Percentiles rank a stretch among this genome's conserved stretches.
phyloP scores from a whole-genome alignment of 2,797 vertebrate genomes.

The Thunnus albacares region DNA sequence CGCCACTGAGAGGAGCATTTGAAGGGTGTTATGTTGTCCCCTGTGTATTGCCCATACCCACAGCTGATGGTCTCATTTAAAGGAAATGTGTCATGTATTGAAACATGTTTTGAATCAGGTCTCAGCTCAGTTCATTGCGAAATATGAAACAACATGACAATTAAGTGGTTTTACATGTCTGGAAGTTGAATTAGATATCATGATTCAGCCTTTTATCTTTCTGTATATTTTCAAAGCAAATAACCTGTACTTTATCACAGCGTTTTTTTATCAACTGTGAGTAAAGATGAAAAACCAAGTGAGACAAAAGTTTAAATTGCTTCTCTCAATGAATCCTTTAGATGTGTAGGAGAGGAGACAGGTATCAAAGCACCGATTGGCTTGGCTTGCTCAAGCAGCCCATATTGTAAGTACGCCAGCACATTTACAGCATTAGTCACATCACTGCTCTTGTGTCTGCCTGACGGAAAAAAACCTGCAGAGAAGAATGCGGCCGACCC shows the following conservation, averaged over 20 bases:
- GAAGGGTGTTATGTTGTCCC: conserved; percentile 55
- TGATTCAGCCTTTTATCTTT: background rate
- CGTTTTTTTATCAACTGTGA: conserved; percentile 28
- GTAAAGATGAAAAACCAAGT: conserved; percentile 61
- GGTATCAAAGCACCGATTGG: conserved; percentile 44
- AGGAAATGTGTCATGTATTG: background rate
- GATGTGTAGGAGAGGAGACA: conserved; percentile 66
- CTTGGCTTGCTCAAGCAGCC: conserved; percentile 57
- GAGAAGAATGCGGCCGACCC: conserved; percentile 59
- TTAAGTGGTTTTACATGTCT: background rate
- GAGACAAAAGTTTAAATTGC: conserved; percentile 76
- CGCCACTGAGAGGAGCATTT: conserved; percentile 55
- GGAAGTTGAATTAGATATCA: background rate
- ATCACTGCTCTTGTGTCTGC: conserved; percentile 68
- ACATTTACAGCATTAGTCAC: conserved; percentile 82
- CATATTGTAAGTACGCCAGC: conserved; percentile 64
- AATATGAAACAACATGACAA: conserved; percentile 1
- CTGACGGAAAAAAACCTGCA: conserved; percentile 70
- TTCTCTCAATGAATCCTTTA: conserved; percentile 58
- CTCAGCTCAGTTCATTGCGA: background rate
- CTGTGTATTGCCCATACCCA: conserved; percentile 16
- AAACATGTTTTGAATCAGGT: background rate
- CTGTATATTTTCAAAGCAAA: conserved; percentile 18
- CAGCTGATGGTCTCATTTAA: conserved; percentile 18
- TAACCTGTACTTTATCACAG: background rate